phyloP scores from a whole-genome alignment of 2,888 invertebrate genomes.

The Microplitis manilae region DNA sequence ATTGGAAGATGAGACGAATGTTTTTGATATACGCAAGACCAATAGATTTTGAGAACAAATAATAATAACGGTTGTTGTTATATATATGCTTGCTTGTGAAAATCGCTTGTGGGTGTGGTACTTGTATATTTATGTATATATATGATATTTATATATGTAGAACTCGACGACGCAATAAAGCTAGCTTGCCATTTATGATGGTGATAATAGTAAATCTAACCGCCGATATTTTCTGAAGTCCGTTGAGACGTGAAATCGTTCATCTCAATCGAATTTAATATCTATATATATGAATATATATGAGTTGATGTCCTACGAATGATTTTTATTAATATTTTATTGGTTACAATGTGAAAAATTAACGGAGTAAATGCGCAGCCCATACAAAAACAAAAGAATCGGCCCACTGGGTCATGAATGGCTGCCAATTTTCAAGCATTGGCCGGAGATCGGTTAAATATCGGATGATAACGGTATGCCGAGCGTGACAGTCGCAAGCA shows the following conservation, averaged over 20 bases:
- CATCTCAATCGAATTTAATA: conserved; percentile 21
- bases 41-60: conserved; percentile 21
- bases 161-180: conserved; percentile 40
- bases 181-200: conserved; percentile 43
- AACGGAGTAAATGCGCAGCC: too few relatives aligned
- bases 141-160: conserved; percentile 35
- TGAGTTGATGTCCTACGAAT: not conserved
- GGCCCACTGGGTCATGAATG: too few relatives aligned
- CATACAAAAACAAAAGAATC: too few relatives aligned
- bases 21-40: conserved; percentile 10
- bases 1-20: conserved; percentile 1
- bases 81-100: conserved; percentile 24
- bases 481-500: too few relatives aligned
- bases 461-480: too few relatives aligned
- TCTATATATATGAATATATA: not conserved
- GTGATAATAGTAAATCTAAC: conserved; percentile 50
- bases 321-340: not conserved
- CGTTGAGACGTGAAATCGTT: conserved; percentile 39
- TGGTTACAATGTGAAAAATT: not conserved
- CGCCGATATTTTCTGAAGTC: conserved; percentile 44
- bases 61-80: conserved; percentile 39
- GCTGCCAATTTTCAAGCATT: too few relatives aligned
- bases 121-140: not conserved
- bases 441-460: too few relatives aligned
- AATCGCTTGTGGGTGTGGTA: conserved; percentile 38